These are phyloP conservation scores for Brachylomia viminalis DNA, from an alignment of 2,888 invertebrate species.

Conservation along the genomic window DNA sequence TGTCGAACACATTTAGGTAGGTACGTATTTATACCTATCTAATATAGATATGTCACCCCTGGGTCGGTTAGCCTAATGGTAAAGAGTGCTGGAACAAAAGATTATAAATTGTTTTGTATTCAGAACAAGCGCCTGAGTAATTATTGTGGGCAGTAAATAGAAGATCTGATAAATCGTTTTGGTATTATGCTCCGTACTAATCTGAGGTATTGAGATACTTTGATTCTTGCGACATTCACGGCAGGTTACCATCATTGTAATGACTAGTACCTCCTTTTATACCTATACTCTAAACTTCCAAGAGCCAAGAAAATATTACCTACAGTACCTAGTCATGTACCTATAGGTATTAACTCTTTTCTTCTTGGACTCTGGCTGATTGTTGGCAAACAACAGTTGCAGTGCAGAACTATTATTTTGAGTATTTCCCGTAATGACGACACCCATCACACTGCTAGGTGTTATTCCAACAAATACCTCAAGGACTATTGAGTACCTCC, in stretches of 20 bases:
- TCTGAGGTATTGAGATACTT: not conserved
- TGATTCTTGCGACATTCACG: no score
- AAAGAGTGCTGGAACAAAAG: not conserved
- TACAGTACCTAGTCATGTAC: no score
- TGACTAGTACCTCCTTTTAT: not conserved
- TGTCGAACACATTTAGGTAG: not conserved
- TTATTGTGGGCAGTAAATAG: constrained; percentile 22
- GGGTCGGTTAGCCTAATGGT: not conserved
- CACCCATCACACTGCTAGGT: constrained; percentile 6
- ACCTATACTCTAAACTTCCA: no score
- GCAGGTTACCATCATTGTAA: no score
- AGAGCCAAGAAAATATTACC: no score
- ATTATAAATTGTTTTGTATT: not conserved
- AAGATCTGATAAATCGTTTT: not conserved
- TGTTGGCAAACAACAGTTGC: no score
- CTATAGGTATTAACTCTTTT: no score
- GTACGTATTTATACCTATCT: not conserved
- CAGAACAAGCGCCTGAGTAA: constrained; percentile 27
- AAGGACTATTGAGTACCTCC: constrained; percentile 17
- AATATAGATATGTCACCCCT: not conserved
- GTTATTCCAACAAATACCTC: constrained; percentile 26
- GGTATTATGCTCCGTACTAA: not conserved
- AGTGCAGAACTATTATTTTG: no score
- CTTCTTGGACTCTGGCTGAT: no score
- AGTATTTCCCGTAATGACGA: constrained; percentile 8